A percentile compares a stretch with the other conserved stretches of the same genome.
Evolutionary conservation across 2,113 vertebrate species (phyloP).

Genomic region (Manacus vitellinus): DNA sequence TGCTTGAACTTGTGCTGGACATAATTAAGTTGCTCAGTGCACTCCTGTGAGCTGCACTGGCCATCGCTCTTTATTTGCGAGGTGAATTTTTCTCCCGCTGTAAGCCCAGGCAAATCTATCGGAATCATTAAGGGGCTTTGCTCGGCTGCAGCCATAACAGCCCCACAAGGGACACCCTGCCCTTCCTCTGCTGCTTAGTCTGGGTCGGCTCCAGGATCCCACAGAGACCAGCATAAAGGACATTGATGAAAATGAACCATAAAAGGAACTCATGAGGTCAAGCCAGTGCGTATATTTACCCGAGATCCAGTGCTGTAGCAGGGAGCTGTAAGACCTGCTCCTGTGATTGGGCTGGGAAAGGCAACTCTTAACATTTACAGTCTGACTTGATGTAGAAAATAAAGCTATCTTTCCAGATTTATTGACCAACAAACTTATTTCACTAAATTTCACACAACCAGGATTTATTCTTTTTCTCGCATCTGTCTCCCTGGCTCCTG

Average conservation of each 20-base stretch:
- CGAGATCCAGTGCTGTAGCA: rapidly evolving
- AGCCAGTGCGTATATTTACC: neutral
- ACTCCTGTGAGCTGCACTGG: neutral
- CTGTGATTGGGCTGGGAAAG: neutral
- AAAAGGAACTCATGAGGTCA: conserved; percentile 45
- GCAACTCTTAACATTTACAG: neutral
- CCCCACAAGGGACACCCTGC: conserved; percentile 47
- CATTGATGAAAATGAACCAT: conserved; percentile 61
- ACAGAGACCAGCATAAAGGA: conserved; percentile 32
- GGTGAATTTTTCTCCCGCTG: neutral
- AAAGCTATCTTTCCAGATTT: neutral
- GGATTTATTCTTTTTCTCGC: neutral
- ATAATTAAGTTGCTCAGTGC: neutral
- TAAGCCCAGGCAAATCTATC: neutral
- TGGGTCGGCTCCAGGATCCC: neutral
- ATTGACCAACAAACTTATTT: neutral
- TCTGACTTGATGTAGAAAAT: neutral
- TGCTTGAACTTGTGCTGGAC: neutral
- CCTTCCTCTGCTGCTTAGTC: conserved; percentile 16
- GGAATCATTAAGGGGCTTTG: conserved; percentile 41
- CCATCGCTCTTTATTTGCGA: neutral
- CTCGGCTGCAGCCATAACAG: conserved; percentile 4
- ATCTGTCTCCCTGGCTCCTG: neutral
- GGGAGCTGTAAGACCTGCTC: neutral
- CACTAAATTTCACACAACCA: neutral